Evolutionary conservation across 2,113 vertebrate species (phyloP), one percentile per base, ranked within the genome.

Genomic region (Ammospiza caudacuta): DNA sequence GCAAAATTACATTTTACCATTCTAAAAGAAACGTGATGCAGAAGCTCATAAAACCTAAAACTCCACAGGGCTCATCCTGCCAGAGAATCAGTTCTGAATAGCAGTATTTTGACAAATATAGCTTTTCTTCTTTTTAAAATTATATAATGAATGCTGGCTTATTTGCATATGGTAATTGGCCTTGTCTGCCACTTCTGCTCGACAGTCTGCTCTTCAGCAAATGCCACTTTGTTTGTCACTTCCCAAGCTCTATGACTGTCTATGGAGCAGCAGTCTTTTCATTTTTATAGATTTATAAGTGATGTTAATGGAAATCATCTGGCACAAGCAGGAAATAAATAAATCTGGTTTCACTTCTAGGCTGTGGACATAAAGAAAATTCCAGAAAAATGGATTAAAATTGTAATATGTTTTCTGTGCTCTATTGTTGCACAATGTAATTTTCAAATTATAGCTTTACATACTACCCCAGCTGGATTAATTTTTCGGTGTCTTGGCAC

Each of bases 111-210:
- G 86, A 96, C 35, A 95, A 92, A 67, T 72, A 62, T 3, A 6
- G 41, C 3, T 70, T 51, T 51, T 49, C 47, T 49, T 23, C 58
- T 69, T 57, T 51, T 52, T 20, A 6, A 3, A 63, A 47, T 21
- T 70, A 72, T 69, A 59, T 28, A n/a, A 90, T 39, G 29, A 91
- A 69, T 81, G 11, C 14, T 58, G 49, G 5, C 46, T 91, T 41
- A 94, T 95, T 96, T 94, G 46, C 64, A 83, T 93, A 93, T 76
- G 47, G 41, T 95, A 97, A 96, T 90, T 96, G 89, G 69, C 72
- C 59, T 79, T 90, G 93, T 96, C 94, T 84, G n/a, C 92, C 91
- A 95, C 86, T 67, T 73, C 29, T 89, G 11, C 33, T 69, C 94
- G 68, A 94, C 79, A 96, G 88, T 80, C 95, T 95, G 67, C 64